phyloP scores from a whole-genome alignment of 2,888 invertebrate species.

The Listrodromus nycthemerus region DNA sequence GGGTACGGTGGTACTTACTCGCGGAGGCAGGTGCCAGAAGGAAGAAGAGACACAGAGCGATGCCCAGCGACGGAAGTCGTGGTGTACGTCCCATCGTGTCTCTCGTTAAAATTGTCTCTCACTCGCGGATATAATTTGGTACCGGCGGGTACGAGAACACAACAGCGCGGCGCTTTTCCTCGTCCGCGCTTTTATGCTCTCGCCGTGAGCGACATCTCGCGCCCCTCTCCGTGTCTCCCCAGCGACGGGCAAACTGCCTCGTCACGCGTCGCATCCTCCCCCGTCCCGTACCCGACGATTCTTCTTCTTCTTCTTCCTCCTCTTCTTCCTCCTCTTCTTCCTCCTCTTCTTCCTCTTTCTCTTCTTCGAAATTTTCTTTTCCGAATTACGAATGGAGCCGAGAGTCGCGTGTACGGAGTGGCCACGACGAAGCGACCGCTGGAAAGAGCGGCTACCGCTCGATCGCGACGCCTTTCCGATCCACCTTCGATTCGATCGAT shows the following conservation, averaged over 20 bases:
- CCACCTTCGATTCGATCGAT: too few species aligned
- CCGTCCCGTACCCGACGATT: slow-evolving; percentile 3
- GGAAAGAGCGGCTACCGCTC: too few species aligned
- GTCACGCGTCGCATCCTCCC: slow-evolving; percentile 45
- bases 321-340: too few species aligned
- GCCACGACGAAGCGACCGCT: too few species aligned
- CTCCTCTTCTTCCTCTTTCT: too few species aligned
- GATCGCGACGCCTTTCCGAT: too few species aligned
- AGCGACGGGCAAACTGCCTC: slow-evolving; percentile 23
- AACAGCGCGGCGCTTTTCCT: slow-evolving; percentile 82
- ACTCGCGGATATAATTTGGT: slow-evolving; percentile 67
- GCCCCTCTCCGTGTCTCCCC: slow-evolving; percentile 65
- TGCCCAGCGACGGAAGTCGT: slow-evolving; percentile 78
- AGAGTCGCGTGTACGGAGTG: too few species aligned
- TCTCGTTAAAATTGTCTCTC: slow-evolving; percentile 68
- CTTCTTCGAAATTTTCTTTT: too few species aligned
- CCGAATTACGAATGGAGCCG: too few species aligned
- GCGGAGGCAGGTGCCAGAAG: slow-evolving; percentile 72
- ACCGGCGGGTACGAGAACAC: slow-evolving; percentile 79
- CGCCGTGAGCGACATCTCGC: slow-evolving; percentile 73
- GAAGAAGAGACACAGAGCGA: slow-evolving; percentile 76
- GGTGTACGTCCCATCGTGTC: slow-evolving; percentile 80
- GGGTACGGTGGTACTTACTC: slow-evolving; percentile 73
- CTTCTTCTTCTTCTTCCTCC: background rate
- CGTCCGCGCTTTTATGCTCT: slow-evolving; percentile 83